A percentile compares a stretch with the other conserved stretches of the same genome.
These are phyloP conservation scores for Episyrphus balteatus DNA, from an alignment of 1,140 invertebrate genomes.

Conservation along the genomic window DNA sequence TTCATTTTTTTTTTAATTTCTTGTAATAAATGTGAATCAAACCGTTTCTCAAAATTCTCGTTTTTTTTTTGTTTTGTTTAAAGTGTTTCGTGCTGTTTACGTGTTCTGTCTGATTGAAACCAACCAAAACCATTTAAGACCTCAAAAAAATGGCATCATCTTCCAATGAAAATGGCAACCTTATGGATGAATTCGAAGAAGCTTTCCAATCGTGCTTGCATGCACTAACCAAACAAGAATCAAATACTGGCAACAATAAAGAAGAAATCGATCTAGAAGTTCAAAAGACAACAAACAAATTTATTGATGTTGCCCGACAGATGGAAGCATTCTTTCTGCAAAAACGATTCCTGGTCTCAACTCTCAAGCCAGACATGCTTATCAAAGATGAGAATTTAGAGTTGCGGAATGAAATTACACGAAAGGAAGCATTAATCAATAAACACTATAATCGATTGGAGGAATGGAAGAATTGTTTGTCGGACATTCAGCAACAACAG, in stretches of 20 bases:
- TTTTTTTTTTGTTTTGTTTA: no score
- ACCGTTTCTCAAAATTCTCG: no score
- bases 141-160: conserved; percentile 54
- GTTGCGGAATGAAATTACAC: conserved; percentile 63
- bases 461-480: conserved; percentile 77
- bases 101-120: no score
- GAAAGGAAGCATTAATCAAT: conserved; percentile 80
- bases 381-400: conserved; percentile 86
- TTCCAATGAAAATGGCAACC: conserved; percentile 66
- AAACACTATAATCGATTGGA: conserved; percentile 83
- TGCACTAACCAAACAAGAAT: conserved; percentile 67
- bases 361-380: conserved; percentile 81
- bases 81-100: no score
- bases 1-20: no score
- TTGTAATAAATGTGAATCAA: no score
- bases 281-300: conserved; percentile 70
- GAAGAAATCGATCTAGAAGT: conserved; percentile 76
- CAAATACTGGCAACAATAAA: conserved; percentile 58
- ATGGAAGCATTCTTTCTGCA: conserved; percentile 92
- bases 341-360: conserved; percentile 79
- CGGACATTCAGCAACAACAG: conserved; percentile 48
- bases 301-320: conserved; percentile 80
- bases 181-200: conserved; percentile 77
- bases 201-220: conserved; percentile 78
- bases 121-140: background rate